phyloP scores from a whole-genome alignment of 2,888 invertebrate species.

The Platypus cylindrus region DNA sequence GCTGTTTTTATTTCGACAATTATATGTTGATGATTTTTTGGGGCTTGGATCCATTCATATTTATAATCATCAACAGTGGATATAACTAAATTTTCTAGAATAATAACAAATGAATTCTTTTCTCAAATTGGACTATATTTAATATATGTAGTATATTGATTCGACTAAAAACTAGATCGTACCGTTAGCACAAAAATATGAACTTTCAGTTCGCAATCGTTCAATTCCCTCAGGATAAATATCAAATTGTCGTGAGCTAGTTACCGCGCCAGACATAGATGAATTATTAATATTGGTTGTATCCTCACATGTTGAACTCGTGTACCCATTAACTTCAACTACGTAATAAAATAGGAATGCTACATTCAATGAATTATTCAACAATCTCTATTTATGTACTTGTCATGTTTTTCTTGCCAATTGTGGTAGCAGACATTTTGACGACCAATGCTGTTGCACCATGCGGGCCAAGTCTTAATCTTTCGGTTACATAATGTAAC shows the following conservation, averaged over 20 bases:
- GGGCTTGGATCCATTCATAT: conserved; percentile 53
- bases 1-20: conserved; percentile 46
- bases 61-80: conserved; percentile 49
- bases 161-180: no score
- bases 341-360: no score
- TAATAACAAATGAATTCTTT: not conserved
- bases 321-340: conserved; percentile 56
- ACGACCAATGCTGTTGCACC: conserved; percentile 55
- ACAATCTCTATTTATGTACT: conserved; percentile 38
- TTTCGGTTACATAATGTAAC: conserved; percentile 51
- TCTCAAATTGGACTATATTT: not conserved
- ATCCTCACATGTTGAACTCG: conserved; percentile 48
- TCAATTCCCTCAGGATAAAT: conserved; percentile 51
- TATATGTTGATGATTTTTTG: conserved; percentile 48
- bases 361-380: no score
- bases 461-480: conserved; percentile 49
- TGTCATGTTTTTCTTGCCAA: conserved; percentile 52
- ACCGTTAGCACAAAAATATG: conserved; percentile 60
- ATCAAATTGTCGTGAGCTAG: conserved; percentile 45
- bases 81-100: conserved; percentile 50
- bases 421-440: conserved; percentile 47
- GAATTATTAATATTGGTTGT: conserved; percentile 45
- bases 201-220: conserved; percentile 52
- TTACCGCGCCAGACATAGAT: conserved; percentile 47
- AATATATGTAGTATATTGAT: not conserved